Evolutionary conservation across 2,888 invertebrate genomes (phyloP).

Genomic region (Periphyllus acericola): DNA sequence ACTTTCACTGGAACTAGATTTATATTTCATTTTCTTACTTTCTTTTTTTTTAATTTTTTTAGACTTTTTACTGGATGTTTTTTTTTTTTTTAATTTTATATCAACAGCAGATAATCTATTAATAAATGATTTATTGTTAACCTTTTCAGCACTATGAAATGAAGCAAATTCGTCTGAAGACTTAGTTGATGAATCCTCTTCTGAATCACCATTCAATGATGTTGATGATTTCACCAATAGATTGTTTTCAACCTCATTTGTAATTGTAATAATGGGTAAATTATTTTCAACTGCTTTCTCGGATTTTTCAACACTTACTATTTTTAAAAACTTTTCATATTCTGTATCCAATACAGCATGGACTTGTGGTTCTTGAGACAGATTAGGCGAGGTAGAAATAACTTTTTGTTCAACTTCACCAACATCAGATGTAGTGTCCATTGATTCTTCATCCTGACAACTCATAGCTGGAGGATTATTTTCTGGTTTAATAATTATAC

Average conservation of each 20-base stretch:
- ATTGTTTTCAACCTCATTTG: conserved; percentile 12
- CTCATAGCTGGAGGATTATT: neutral
- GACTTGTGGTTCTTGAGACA: conserved; percentile 3
- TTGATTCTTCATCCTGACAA: conserved; percentile 4
- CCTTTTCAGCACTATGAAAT: neutral
- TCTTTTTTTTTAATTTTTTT: conserved; percentile 44
- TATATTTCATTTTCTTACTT: conserved; percentile 35
- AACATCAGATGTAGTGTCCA: conserved; percentile 32
- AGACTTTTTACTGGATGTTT: conserved; percentile 37
- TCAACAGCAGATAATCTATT: neutral
- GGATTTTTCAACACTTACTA: conserved; percentile 45
- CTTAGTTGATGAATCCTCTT: conserved; percentile 10
- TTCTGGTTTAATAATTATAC: neutral
- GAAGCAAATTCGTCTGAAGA: conserved; percentile 31
- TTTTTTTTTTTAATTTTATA: conserved; percentile 18
- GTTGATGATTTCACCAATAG: neutral
- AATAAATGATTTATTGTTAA: neutral
- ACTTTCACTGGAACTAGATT: conserved; percentile 56
- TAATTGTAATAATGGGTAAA: no score
- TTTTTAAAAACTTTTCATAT: conserved; percentile 63
- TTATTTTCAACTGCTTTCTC: neutral
- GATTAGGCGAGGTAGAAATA: neutral
- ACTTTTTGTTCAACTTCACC: neutral
- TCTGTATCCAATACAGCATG: conserved; percentile 54
- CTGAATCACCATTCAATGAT: conserved; percentile 18